Base-by-base conservation (phyloP, 1,140 invertebrate species). In the Pseudobourletiella spinata region DNA sequence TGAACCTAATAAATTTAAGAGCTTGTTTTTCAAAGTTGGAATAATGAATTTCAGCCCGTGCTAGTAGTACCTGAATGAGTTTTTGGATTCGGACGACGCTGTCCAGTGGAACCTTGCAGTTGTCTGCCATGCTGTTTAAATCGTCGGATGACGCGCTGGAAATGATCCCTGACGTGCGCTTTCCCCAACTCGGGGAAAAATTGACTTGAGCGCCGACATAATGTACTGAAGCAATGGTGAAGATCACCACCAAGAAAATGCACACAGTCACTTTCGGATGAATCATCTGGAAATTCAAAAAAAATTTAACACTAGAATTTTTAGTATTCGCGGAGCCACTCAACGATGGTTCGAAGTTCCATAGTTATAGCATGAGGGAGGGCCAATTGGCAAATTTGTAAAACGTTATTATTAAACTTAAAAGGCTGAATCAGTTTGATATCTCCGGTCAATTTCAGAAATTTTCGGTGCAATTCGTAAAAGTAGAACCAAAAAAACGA, bases 161-260 rank as follows among this genome's bases (percentile, higher is more conserved):
- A 26, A 55, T 14, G 6, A 25, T 18, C 6, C 22, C 43, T 26
- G 35, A 28, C 18, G 60, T 56, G 29, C 71, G 55, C 50, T 72
- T 72, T 25, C 71, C 71, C 71, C 71, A 72, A 26, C 63, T 67
- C 8, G 71, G 71, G 28, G 68, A 67, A 55, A 72, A 72, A 61
- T 72, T 72, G 11, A 72, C 71, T 44, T 72, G 71, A 20, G 65
- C 71, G 11, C 61, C 63, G n/a, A 57, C 59, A 1, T 35, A 3
- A 39, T 22, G 3, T 15, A 62, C 39, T 39, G 30, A 42, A 35
- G n/a, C 26, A 2, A 61, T 2, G 11, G 54, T 16, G 20, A 64
- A 51, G 64, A 55, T 44, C 59, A 71, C 56, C 57, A 68, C 39
- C 43, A 66, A 26, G 51, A 64, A 11, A 56, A 67, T 28, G 58